A percentile compares a stretch with the other conserved stretches of the same genome.
Evolutionary conservation across 2,797 vertebrate species (phyloP).

Genomic region (Hoplostethus atlanticus): DNA sequence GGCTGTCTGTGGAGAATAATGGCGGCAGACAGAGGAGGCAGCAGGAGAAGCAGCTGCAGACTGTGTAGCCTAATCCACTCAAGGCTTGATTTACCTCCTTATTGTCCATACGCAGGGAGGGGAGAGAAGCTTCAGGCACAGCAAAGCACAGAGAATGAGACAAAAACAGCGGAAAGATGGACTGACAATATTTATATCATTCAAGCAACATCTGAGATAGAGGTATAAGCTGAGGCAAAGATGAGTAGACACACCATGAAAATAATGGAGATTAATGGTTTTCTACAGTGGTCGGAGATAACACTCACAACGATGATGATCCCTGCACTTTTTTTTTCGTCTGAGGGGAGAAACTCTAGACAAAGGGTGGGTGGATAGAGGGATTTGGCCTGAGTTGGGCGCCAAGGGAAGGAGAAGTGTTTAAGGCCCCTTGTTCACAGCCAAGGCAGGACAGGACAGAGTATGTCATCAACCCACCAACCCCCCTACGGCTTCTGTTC

Average conservation of each 20-base stretch:
- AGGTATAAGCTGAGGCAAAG: constrained; percentile 8
- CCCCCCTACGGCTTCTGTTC: constrained; percentile 17
- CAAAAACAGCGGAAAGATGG: background rate
- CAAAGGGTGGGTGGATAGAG: constrained; percentile 62
- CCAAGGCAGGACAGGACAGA: constrained; percentile 39
- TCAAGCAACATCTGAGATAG: constrained; percentile 37
- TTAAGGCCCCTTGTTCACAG: constrained; percentile 49
- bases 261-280: constrained; percentile 21
- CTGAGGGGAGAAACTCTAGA: constrained; percentile 55
- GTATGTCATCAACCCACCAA: constrained; percentile 34
- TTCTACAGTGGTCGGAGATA: constrained; percentile 50
- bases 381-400: constrained; percentile 36
- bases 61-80: constrained; percentile 31
- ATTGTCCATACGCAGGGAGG: constrained; percentile 1
- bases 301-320: constrained; percentile 53
- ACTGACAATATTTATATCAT: background rate
- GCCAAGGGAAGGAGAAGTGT: constrained; percentile 64
- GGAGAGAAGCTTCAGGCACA: background rate
- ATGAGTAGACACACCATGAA: constrained; percentile 3
- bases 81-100: constrained; percentile 38
- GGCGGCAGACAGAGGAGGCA: constrained; percentile 37
- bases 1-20: constrained; percentile 34
- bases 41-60: constrained; percentile 46
- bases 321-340: constrained; percentile 48
- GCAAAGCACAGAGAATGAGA: background rate